A percentile compares a stretch with the other conserved stretches of the same genome.
phyloP scores from a whole-genome alignment of 92 coral and sea anemone species.

The Diadumene lineata region DNA sequence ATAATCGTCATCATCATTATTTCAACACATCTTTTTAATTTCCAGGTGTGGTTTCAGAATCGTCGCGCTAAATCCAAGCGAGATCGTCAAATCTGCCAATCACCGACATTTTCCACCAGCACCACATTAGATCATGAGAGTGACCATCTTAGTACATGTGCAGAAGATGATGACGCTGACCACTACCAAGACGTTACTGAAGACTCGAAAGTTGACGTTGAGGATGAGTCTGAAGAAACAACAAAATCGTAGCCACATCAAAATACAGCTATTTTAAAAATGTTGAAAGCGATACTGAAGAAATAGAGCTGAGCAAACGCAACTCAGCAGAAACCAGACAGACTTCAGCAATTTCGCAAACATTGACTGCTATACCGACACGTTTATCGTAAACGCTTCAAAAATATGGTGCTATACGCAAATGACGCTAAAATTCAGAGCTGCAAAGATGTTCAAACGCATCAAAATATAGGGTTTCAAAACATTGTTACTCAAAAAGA shows the following conservation, averaged over 20 bases:
- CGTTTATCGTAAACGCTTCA: too few relatives aligned
- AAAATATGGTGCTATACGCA: too few relatives aligned
- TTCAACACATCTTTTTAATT: background rate
- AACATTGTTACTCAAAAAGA: too few relatives aligned
- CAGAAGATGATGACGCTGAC: constrained; percentile 16
- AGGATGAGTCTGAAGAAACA: background rate
- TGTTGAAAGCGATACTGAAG: background rate
- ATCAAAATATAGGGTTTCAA: too few relatives aligned
- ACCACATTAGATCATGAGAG: constrained; percentile 21
- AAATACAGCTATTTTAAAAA: background rate
- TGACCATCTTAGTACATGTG: constrained; percentile 31
- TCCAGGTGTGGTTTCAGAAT: constrained; percentile 96
- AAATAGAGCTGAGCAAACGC: background rate
- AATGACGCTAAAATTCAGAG: too few relatives aligned
- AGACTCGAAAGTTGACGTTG: background rate
- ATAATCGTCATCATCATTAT: too few relatives aligned
- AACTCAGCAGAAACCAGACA: too few relatives aligned
- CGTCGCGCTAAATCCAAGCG: constrained; percentile 94
- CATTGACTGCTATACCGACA: too few relatives aligned
- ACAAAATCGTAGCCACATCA: background rate
- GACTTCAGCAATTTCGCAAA: too few relatives aligned
- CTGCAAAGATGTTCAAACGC: too few relatives aligned
- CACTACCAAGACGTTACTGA: constrained; percentile 1
- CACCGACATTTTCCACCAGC: constrained; percentile 17
- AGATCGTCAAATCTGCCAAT: constrained; percentile 48